Evolutionary conservation across 1,140 invertebrate species (phyloP).

Genomic region (Apis cerana): DNA sequence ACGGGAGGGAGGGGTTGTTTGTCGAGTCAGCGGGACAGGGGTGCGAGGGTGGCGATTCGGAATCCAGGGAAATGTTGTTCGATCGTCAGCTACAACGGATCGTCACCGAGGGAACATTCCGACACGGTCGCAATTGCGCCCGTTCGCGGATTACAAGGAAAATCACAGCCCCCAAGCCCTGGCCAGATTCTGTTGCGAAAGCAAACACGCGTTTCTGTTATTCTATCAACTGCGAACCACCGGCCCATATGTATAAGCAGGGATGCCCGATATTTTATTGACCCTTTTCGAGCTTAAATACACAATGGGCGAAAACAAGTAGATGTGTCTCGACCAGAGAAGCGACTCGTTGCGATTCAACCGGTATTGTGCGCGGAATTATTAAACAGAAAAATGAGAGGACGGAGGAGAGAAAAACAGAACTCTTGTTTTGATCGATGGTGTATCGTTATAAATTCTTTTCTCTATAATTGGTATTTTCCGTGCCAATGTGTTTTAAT

Average conservation of each 20-base stretch:
- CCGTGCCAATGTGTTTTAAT: not conserved
- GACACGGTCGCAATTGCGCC: slow-evolving; percentile 46
- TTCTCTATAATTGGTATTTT: not conserved
- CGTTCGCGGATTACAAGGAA: slow-evolving; percentile 61
- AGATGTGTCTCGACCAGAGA: not conserved
- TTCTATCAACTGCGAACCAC: slow-evolving; percentile 62
- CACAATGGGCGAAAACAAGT: slow-evolving; percentile 34
- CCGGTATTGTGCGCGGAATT: not conserved
- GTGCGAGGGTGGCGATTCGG: not conserved
- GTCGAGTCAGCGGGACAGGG: not conserved
- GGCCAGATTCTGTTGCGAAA: slow-evolving; percentile 58
- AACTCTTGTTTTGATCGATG: not conserved
- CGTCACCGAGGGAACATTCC: slow-evolving; percentile 54
- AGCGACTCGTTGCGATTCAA: not conserved
- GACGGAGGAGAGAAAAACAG: not conserved
- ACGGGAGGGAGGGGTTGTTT: not conserved
- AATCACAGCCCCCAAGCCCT: slow-evolving; percentile 52
- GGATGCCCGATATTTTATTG: slow-evolving; percentile 59
- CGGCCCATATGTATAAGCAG: slow-evolving; percentile 57
- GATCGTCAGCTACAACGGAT: slow-evolving; percentile 46
- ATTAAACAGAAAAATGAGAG: not conserved
- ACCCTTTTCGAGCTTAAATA: slow-evolving; percentile 42
- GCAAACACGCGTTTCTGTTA: slow-evolving; percentile 68
- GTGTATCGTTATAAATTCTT: not conserved
- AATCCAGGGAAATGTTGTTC: slow-evolving; percentile 34